Conservation (phyloP, 2,888 invertebrate species). For the Scaptomyza polygonia region DNA sequence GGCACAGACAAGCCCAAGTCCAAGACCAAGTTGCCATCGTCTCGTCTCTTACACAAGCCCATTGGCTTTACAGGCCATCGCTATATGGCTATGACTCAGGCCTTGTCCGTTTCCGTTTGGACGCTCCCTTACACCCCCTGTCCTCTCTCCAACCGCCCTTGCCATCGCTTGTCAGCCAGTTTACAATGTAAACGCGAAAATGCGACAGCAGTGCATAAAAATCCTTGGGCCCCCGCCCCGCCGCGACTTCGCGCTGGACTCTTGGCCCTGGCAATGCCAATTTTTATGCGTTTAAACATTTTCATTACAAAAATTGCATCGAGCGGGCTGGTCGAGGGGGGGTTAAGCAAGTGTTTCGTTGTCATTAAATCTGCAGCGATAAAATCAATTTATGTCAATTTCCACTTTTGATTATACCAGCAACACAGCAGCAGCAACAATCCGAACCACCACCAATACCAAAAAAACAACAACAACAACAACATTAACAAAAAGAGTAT, state of each 20-base stretch:
- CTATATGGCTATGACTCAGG: constrained; percentile 66
- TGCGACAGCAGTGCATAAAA: constrained; percentile 80
- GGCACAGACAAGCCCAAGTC: constrained; percentile 39
- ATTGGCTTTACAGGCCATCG: constrained; percentile 27
- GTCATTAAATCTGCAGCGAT: constrained; percentile 79
- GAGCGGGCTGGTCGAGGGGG: constrained; percentile 4
- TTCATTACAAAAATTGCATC: constrained; percentile 80
- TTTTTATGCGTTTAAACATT: constrained; percentile 80
- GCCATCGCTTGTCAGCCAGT: constrained; percentile 72
- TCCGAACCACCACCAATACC: constrained; percentile 1
- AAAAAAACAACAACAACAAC: background rate
- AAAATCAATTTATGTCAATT: constrained; percentile 78
- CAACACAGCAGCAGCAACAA: constrained; percentile 25
- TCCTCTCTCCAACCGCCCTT: too few species aligned
- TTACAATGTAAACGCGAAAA: constrained; percentile 81
- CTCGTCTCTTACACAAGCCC: constrained; percentile 32
- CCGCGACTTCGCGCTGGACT: constrained; percentile 8
- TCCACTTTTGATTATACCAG: constrained; percentile 72
- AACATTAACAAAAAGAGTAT: background rate
- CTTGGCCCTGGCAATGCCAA: constrained; percentile 46
- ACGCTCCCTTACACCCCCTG: too few species aligned
- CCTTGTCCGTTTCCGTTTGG: constrained; percentile 59
- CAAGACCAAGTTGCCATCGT: constrained; percentile 24
- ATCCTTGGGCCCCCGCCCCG: constrained; percentile 58
- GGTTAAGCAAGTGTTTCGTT: constrained; percentile 66